A percentile compares a stretch with the other conserved stretches of the same genome.
Evolutionary conservation across 2,888 invertebrate genomes (phyloP).

Genomic region (Podabrus alpinus): DNA sequence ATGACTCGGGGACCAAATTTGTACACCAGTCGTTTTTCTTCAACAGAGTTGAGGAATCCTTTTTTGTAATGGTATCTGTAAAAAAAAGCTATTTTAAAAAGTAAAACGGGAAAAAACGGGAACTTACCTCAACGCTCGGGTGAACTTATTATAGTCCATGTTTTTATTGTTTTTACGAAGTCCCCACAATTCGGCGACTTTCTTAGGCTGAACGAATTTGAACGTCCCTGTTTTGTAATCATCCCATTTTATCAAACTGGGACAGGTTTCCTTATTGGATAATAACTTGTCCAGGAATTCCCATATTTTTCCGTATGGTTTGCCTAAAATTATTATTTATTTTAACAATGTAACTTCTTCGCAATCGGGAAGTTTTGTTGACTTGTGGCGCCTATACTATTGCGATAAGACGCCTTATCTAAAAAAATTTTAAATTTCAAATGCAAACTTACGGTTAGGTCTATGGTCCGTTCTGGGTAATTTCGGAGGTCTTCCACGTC

Average conservation of each 20-base stretch:
- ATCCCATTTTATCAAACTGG: conserved; percentile 86
- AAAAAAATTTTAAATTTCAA: neutral
- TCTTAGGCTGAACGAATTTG: conserved; percentile 84
- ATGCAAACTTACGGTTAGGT: neutral
- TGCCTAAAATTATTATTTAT: conserved; percentile 25
- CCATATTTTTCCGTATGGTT: conserved; percentile 63
- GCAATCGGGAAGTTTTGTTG: neutral
- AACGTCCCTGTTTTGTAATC: conserved; percentile 82
- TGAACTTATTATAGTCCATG: conserved; percentile 93
- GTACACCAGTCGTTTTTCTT: conserved; percentile 77
- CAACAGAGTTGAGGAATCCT: conserved; percentile 73
- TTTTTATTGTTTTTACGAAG: conserved; percentile 81
- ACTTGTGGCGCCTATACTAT: neutral
- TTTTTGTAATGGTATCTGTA: conserved; percentile 79
- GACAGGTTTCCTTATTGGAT: conserved; percentile 74
- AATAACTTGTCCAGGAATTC: conserved; percentile 86
- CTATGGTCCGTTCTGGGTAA: neutral
- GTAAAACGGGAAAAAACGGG: neutral
- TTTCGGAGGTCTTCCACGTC: neutral
- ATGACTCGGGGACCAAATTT: conserved; percentile 81
- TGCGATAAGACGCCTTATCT: neutral
- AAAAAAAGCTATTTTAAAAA: neutral
- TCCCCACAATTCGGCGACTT: conserved; percentile 87
- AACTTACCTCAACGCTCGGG: conserved; percentile 79
- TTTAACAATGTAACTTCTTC: neutral